These are phyloP conservation scores for Cliona cf. orientalis DNA, from an alignment of 37 sponge, comb jelly and placozoan genomes.

Conservation along the genomic window DNA sequence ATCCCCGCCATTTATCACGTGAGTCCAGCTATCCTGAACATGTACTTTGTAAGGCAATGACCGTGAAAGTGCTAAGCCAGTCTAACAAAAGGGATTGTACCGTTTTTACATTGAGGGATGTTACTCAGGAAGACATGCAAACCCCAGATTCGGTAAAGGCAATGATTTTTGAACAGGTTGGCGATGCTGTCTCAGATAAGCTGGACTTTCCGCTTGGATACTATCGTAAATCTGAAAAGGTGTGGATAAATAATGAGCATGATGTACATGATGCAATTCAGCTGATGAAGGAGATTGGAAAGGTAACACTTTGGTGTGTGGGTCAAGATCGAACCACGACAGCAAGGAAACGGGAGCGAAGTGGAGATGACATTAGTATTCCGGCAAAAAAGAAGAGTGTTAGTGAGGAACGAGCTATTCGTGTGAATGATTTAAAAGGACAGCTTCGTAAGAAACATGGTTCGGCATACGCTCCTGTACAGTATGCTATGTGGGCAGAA, in stretches of 20 bases:
- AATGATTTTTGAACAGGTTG: not conserved
- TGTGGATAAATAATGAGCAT: slow-evolving; percentile 8
- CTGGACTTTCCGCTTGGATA: not conserved
- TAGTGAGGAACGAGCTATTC: not conserved
- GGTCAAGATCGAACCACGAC: not conserved
- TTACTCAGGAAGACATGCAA: not conserved
- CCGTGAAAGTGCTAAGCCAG: not conserved
- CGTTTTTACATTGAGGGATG: not conserved
- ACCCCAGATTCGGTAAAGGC: not conserved
- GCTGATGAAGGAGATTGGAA: not conserved
- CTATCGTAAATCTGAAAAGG: not conserved
- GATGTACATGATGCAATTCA: slow-evolving; percentile 7
- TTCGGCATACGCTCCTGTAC: not conserved
- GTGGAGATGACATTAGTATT: not conserved
- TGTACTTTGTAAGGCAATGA: not conserved
- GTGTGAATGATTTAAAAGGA: slow-evolving; percentile 10
- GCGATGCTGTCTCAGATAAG: slow-evolving; percentile 1
- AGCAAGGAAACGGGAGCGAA: not conserved
- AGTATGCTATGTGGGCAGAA: slow-evolving; percentile 1
- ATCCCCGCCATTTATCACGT: too few relatives aligned
- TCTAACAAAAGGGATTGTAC: not conserved
- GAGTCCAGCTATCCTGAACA: not conserved
- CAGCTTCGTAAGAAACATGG: slow-evolving; percentile 12
- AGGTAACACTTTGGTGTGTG: slow-evolving; percentile 4
- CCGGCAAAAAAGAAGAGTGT: not conserved